Evolutionary conservation across 2,113 vertebrate species (phyloP), one percentile per base, ranked within the genome.

Genomic region (Pipa parva): DNA sequence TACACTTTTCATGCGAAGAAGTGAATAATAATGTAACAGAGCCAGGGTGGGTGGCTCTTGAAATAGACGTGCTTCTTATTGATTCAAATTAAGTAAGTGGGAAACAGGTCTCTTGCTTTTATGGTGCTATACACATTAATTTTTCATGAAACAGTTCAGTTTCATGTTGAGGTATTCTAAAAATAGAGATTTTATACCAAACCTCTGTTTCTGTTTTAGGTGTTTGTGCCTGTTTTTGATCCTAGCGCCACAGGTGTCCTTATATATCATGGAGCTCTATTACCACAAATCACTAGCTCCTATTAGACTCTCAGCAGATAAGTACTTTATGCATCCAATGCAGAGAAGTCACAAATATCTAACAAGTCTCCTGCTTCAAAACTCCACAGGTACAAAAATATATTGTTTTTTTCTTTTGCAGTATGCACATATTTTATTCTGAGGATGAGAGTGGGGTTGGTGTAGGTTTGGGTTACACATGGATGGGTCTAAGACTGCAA

Each of bases 311-410:
- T 84, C 81, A 59, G 92, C 95, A 49, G 87, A 89, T 51, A 72
- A 94, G 59, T 97, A 97, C 83, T 88, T 97, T 26, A 87, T 95
- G 18, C 87, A 71, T n/a, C 86, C 77, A 1, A 85, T 88, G 46
- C 89, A 94, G 79, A 65, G 63, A 0, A 80, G 74, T 1, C 84
- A 79, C 74, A 93, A 90, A 74, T 94, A 97, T 72, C 76, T 82
- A 78, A 94, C 90, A 17, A 89, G 80, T 33, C 91, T 99, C 8
- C 88, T 99, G 67, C 85, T 99, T 51, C 90, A 92, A 75, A 98
- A 97, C 81, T 92, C 90, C 58, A 90, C 93, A 75, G 92, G 96
- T 97, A 71, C 7, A n/a, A n/a, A n/a, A n/a, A n/a, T n/a, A n/a
- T n/a, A n/a, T n/a, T 24, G 25, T 26, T 55, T 55, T 26, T 55